These are phyloP conservation scores for Lamprologus speciosus DNA, from an alignment of 2,113 vertebrate genomes.

Conservation along the genomic window DNA sequence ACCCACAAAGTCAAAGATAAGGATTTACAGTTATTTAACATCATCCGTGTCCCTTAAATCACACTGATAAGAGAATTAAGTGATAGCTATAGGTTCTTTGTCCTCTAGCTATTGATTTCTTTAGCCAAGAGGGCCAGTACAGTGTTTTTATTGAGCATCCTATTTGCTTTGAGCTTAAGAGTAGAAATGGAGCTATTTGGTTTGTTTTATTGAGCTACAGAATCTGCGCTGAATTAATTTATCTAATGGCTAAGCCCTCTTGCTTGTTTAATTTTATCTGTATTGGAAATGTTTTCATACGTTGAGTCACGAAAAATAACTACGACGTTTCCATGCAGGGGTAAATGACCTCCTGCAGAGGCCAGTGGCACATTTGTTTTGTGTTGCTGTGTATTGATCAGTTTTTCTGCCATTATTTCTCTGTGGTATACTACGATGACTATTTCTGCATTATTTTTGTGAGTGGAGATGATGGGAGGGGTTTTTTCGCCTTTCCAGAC, in stretches of 20 bases:
- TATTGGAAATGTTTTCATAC: not conserved
- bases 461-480: slow-evolving; percentile 8
- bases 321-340: not conserved
- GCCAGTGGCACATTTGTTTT: not conserved
- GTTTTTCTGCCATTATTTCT: not conserved
- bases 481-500: not conserved
- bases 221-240: slow-evolving; percentile 11
- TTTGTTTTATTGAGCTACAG: slow-evolving; percentile 28
- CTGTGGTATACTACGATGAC: not conserved
- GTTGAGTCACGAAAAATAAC: not conserved
- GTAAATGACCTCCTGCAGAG: not conserved
- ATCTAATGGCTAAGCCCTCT: not conserved
- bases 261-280: not conserved
- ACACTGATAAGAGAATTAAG: slow-evolving; percentile 68
- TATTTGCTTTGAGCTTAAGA: slow-evolving; percentile 50
- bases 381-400: not conserved
- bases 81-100: slow-evolving; percentile 63
- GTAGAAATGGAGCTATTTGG: slow-evolving; percentile 29
- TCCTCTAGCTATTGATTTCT: slow-evolving; percentile 70
- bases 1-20: slow-evolving; percentile 71
- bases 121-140: slow-evolving; percentile 30
- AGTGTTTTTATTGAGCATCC: slow-evolving; percentile 58
- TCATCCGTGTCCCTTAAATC: slow-evolving; percentile 61
- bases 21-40: slow-evolving; percentile 76
- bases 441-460: not conserved